Evolutionary conservation across 2,113 vertebrate genomes (phyloP).

Genomic region (Caracal caracal): DNA sequence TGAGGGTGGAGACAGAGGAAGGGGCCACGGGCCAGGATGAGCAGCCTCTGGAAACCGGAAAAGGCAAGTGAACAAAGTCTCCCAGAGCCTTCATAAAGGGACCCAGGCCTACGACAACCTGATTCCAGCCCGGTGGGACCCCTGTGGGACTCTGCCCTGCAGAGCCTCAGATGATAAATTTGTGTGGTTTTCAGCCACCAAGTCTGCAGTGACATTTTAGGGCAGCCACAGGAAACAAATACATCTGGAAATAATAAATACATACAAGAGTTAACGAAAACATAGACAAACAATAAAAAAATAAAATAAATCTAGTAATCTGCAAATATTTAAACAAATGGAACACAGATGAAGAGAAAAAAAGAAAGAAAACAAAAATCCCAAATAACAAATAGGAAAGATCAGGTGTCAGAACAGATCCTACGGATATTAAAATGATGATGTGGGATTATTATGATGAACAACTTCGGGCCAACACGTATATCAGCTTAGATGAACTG

Average conservation of each 20-base stretch:
- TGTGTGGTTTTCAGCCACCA: not conserved
- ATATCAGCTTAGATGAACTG: not conserved
- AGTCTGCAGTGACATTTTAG: not conserved
- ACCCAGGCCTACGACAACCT: no score
- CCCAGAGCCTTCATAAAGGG: not conserved
- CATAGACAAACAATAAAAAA: not conserved
- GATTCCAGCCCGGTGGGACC: not conserved
- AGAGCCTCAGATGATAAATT: not conserved
- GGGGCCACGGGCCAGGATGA: not conserved
- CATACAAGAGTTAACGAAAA: not conserved
- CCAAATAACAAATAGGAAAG: not conserved
- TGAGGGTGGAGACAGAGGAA: not conserved
- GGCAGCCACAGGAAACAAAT: not conserved
- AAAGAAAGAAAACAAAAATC: not conserved
- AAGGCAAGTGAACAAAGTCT: not conserved
- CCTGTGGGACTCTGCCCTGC: not conserved
- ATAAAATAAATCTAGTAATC: not conserved
- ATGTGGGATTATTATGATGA: not conserved
- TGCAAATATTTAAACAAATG: not conserved
- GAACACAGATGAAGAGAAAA: not conserved
- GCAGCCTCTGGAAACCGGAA: not conserved
- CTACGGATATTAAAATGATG: not conserved
- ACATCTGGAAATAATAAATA: not conserved
- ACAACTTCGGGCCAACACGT: not conserved
- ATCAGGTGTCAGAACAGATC: no score